These are phyloP conservation scores for Riparia riparia DNA, from an alignment of 2,113 vertebrate species.

Conservation along the genomic window DNA sequence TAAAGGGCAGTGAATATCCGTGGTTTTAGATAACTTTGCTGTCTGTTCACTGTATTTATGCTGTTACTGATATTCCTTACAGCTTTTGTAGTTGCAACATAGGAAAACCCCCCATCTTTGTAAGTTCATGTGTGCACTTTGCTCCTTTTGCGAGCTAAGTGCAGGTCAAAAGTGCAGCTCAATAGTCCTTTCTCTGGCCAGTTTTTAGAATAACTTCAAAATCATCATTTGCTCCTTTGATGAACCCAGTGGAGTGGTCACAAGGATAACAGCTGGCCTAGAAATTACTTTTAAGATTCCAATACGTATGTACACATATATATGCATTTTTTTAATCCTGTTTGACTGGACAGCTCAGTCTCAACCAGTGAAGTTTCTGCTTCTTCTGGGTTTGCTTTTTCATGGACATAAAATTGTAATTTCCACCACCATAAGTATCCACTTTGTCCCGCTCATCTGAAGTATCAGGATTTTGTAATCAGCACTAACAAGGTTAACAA, in stretches of 20 bases:
- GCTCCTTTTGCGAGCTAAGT: neutral
- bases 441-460: rapidly evolving
- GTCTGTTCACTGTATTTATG: neutral
- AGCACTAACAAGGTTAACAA: neutral
- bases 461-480: neutral
- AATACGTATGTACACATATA: rapidly evolving
- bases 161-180: neutral
- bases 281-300: neutral
- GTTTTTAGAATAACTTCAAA: neutral
- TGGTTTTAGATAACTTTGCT: neutral
- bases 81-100: neutral
- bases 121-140: neutral
- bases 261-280: neutral
- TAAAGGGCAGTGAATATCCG: neutral
- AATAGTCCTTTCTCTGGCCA: neutral
- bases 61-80: neutral
- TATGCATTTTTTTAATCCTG: neutral
- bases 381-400: neutral
- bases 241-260: neutral
- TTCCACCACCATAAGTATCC: neutral
- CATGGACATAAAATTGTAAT: neutral
- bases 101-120: neutral
- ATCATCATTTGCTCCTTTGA: neutral
- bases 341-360: neutral
- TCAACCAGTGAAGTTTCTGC: neutral